phyloP scores from a whole-genome alignment of 2,797 vertebrate species.

The Pantherophis alleghaniensis region DNA sequence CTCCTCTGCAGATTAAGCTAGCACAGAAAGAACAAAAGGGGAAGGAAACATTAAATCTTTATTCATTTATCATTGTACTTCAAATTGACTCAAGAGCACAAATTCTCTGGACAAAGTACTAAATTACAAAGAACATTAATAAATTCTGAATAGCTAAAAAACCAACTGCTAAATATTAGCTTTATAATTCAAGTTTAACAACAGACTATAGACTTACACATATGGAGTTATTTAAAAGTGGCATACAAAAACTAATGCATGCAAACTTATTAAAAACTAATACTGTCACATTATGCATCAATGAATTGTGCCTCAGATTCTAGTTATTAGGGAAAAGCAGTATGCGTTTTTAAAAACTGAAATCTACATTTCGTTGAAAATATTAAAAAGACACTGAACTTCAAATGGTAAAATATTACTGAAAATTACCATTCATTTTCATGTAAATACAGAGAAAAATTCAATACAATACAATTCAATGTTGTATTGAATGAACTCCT shows the following conservation, averaged over 20 bases:
- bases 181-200: not conserved
- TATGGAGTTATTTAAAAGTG: not conserved
- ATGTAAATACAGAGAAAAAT: not conserved
- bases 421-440: not conserved
- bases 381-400: not conserved
- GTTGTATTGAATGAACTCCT: too few species aligned
- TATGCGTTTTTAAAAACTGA: not conserved
- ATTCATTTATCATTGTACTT: not conserved
- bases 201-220: not conserved
- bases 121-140: not conserved
- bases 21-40: not conserved
- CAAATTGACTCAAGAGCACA: not conserved
- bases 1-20: not conserved
- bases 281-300: not conserved
- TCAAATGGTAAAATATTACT: not conserved
- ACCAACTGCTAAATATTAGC: not conserved
- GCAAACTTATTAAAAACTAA: not conserved
- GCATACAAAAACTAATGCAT: not conserved
- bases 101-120: not conserved
- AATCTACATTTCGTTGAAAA: not conserved
- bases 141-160: not conserved
- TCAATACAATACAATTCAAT: constrained; percentile 15
- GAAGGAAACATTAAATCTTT: not conserved
- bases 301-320: not conserved
- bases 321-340: not conserved